phyloP scores from a whole-genome alignment of 2,113 vertebrate species.

The Blennius ocellaris region DNA sequence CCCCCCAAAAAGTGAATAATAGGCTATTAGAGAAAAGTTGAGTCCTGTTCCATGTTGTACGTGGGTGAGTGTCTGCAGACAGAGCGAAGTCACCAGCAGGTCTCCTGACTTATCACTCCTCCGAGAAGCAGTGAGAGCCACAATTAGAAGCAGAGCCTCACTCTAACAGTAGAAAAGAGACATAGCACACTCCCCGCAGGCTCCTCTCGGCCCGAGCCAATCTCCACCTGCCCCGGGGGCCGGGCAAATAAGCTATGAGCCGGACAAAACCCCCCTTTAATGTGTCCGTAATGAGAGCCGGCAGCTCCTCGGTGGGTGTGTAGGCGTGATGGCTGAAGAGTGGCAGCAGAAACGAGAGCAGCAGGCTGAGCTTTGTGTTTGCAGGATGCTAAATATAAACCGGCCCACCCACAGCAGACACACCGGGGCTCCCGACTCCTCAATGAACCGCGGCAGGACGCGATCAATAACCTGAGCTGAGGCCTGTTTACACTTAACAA shows the following conservation, averaged over 20 bases:
- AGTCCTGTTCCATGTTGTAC: constrained; percentile 45
- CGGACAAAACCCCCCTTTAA: constrained; percentile 54
- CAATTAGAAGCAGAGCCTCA: too few species aligned
- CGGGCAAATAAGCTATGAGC: constrained; percentile 32
- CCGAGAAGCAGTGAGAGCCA: background rate
- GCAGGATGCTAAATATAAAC: too few species aligned
- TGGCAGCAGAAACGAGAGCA: constrained; percentile 5
- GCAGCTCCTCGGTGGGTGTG: constrained; percentile 29
- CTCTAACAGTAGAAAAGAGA: too few species aligned
- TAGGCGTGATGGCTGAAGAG: constrained; percentile 28
- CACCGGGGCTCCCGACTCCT: too few species aligned
- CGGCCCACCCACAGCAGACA: too few species aligned
- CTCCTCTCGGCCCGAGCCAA: background rate
- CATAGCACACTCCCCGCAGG: background rate
- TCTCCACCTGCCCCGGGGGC: constrained; percentile 9
- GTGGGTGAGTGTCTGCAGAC: constrained; percentile 63
- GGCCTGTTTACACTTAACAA: too few species aligned
- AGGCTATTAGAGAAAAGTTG: constrained; percentile 36
- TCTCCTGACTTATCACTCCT: constrained; percentile 45
- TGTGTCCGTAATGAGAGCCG: constrained; percentile 57
- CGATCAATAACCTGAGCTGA: too few species aligned
- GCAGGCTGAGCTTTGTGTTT: background rate
- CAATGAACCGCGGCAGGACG: too few species aligned
- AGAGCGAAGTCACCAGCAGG: constrained; percentile 39
- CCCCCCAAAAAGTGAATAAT: constrained; percentile 58